phyloP scores from a whole-genome alignment of 1,140 invertebrate species.

The Tachypleus tridentatus region DNA sequence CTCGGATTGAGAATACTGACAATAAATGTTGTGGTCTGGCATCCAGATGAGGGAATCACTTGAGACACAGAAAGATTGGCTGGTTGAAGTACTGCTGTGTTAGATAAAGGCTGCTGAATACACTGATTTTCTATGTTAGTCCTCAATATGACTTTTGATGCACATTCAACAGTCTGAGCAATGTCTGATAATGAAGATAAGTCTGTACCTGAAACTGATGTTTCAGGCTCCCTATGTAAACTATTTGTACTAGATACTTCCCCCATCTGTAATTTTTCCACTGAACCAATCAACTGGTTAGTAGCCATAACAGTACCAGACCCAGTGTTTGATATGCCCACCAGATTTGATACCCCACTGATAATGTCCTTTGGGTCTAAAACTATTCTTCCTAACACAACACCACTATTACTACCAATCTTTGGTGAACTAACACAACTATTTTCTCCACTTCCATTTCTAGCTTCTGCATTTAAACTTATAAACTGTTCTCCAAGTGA shows the following conservation, averaged over 20 bases:
- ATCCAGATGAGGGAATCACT: too few species aligned
- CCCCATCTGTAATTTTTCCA: too few species aligned
- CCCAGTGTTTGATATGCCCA: not conserved
- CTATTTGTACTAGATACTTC: not conserved
- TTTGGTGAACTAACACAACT: not conserved
- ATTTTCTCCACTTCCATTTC: not conserved
- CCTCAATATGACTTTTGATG: conserved; percentile 16
- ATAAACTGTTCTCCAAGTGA: not conserved
- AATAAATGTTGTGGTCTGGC: too few species aligned
- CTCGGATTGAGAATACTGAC: too few species aligned
- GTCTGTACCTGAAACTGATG: not conserved
- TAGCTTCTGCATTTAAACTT: not conserved
- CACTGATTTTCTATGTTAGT: conserved; percentile 16
- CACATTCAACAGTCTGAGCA: conserved; percentile 17
- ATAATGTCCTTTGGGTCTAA: not conserved
- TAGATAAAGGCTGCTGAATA: not conserved
- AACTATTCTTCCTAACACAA: not conserved
- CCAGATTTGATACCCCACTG: not conserved
- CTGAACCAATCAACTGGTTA: not conserved
- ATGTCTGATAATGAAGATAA: conserved; percentile 18
- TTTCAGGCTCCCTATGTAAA: not conserved
- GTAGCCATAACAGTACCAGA: not conserved
- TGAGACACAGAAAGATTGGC: too few species aligned
- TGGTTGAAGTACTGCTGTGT: too few species aligned
- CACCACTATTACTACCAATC: not conserved